A percentile compares a stretch with the other conserved stretches of the same genome.
phyloP scores from a whole-genome alignment of 1,140 invertebrate species.

The Anoplophora glabripennis region DNA sequence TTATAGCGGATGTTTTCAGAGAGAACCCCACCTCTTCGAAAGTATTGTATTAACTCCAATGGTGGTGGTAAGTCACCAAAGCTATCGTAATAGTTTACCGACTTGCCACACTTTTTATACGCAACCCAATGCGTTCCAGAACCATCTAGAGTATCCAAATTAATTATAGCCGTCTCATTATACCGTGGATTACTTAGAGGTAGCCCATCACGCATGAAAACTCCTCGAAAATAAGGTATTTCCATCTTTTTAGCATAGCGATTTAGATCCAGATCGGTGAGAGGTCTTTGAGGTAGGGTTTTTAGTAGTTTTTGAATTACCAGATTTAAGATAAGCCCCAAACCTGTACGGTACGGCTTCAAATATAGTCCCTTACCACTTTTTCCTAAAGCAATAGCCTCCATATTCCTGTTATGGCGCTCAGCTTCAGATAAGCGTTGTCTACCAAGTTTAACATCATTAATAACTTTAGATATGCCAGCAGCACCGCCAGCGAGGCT shows the following conservation, averaged over 20 bases:
- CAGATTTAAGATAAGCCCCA: neutral
- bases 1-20: conserved; percentile 23
- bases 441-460: conserved; percentile 32
- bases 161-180: conserved; percentile 43
- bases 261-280: conserved; percentile 34
- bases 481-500: conserved; percentile 36
- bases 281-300: conserved; percentile 29
- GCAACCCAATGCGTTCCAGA: conserved; percentile 47
- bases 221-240: conserved; percentile 43
- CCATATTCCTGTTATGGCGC: conserved; percentile 44
- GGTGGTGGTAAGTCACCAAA: conserved; percentile 43
- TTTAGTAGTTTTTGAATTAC: conserved; percentile 29
- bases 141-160: conserved; percentile 39
- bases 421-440: conserved; percentile 37
- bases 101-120: conserved; percentile 38
- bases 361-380: conserved; percentile 38
- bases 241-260: conserved; percentile 24
- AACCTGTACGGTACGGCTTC: conserved; percentile 22
- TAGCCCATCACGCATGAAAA: conserved; percentile 44
- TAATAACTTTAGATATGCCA: conserved; percentile 40
- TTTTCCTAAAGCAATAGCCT: conserved; percentile 38
- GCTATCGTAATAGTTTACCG: conserved; percentile 35
- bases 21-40: neutral
- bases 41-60: conserved; percentile 36
- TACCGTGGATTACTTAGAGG: conserved; percentile 23